Base-by-base conservation (phyloP, 2,888 invertebrate genomes). In the Stictocephala bisonia region DNA sequence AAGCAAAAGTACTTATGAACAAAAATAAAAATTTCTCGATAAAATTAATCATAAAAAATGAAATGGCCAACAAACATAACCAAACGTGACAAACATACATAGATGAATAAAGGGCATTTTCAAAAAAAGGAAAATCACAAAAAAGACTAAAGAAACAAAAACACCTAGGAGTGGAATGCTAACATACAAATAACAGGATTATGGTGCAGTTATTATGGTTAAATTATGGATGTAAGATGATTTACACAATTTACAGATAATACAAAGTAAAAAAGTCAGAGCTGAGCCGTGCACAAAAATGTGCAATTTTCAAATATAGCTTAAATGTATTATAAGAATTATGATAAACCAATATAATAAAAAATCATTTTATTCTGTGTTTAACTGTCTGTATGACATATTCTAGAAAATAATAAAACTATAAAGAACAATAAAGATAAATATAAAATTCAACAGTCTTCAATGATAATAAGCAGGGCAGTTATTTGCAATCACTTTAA, bases 191-290 rank as follows among this genome's bases (percentile, higher is more conserved):
- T n/a, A 24, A 35, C 29, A 40, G 20, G 24, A 22, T 41, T 22
- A 35, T 44, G 3, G 44, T 64, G 64, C 64, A 64, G 27, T 40
- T 41, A 1, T 41, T 3, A 22, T 15, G 24, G n/a, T n/a, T n/a
- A n/a, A n/a, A n/a, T n/a, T n/a, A 18, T n/a, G 44, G 44, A 44
- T n/a, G n/a, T n/a, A 44, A 44, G 44, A 9, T n/a, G 41, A 41
- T 64, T 20, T 64, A 64, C 64, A 41, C 64, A 64, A 64, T 64
- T 26, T 64, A 64, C 64, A 64, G 64, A 41, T 64, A 64, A 64
- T 64, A 64, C 64, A 64, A 40, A 40, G n/a, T 26, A 44, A 13
- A 4, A 58, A 22, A 40, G 40, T 7, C 15, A 29, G 15, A 35
- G 41, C 26, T 26, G 64, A 26, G 64, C 64, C 44, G 60, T 60